Base-by-base conservation (phyloP, 2,797 vertebrate species). In the Myotis planiceps region DNA sequence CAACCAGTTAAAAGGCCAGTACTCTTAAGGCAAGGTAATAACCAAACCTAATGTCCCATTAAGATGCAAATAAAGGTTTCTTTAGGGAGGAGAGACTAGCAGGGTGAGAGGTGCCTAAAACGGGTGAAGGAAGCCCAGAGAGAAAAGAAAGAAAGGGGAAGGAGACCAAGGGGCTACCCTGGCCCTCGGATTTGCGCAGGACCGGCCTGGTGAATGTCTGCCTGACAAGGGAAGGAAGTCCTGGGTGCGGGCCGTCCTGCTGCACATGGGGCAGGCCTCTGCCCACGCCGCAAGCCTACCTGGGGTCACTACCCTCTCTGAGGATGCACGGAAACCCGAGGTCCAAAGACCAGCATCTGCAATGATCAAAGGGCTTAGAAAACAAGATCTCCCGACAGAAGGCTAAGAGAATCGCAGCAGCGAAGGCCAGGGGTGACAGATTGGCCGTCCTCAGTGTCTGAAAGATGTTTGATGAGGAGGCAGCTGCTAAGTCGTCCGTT, bases 331-430 rank as follows among this genome's bases (percentile, higher is more conserved):
- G 75, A 80, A 93, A 65, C 45, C 45, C 13, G 0, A 25, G n/a
- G 72, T 66, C 80, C 88, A 63, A 42, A 90, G 76, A 42, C 84
- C 32, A 95, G 72, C 78, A 6, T 65, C 55, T 3, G 12, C 83
- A 60, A 42, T 69, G 42, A 78, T 69, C 81, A 74, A 94, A 96
- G 55, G 9, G n/a, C 78, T 87, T 83, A 47, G 88, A 78, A 93
- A 84, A 88, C 23, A 68, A 75, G 76, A 19, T 75, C 94, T 92
- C 87, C 12, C 9, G 18, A 92, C 32, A 34, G 55, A 21, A 83
- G 47, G 9, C 75, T 53, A 12, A 47, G n/a, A 69, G 37, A 74
- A 66, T 9, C 15, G 10, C 34, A 76, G 80, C 90, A 45, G 53
- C n/a, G 2, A 55, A 79, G 68, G 69, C 88, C 84, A 34, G 12